Base-by-base conservation (phyloP, 2,113 vertebrate genomes). In the Hydropotes inermis region DNA sequence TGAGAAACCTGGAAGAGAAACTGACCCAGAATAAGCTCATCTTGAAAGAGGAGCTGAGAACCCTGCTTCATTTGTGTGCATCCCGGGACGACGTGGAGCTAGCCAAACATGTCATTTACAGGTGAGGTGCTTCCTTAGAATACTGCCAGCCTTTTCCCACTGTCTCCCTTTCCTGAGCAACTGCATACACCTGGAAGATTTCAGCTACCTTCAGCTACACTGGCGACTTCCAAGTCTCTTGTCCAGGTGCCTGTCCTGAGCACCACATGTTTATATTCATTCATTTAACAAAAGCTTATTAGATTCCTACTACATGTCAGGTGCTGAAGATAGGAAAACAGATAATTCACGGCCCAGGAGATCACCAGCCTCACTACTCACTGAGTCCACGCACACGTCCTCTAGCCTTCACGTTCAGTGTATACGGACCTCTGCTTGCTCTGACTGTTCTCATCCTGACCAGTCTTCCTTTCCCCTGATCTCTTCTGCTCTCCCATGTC, bases 11-110 rank as follows among this genome's bases (percentile, higher is more conserved):
- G 78, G 98, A 99, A 95, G 97, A 99, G 88, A 99, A 99, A 97
- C 47, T 99, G 45, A 98, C 97, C 86, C 99, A 98, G 91, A 99
- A 99, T 23, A 98, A 98, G 74, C 95, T 99, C 7, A 99, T 99
- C 95, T 76, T 99, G 86, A 99, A 67, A 97, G 98, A 99, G 19
- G 99, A 99, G 58, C 98, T 99, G 92, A 99, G 99, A 98, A 98
- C 98, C 0, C 94, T 99, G 39, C 99, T 99, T 55, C 99, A 99
- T 98, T 92, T 99, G 70, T 99, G 99, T 97, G 98, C 99, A 45
- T 99, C 98, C 91, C 97, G 98, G 47, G 98, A 99, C 0, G 99
- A 99, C 58, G 95, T 99, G 98, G 98, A 98, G 90, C 97, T 99
- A 52, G 99, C 99, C 89, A 99, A 98, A 98, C 98, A 98, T 96